Evolutionary conservation across 2,797 vertebrate genomes (phyloP), one percentile per base, ranked within the genome.

Genomic region (Acrocephalus scirpaceus): DNA sequence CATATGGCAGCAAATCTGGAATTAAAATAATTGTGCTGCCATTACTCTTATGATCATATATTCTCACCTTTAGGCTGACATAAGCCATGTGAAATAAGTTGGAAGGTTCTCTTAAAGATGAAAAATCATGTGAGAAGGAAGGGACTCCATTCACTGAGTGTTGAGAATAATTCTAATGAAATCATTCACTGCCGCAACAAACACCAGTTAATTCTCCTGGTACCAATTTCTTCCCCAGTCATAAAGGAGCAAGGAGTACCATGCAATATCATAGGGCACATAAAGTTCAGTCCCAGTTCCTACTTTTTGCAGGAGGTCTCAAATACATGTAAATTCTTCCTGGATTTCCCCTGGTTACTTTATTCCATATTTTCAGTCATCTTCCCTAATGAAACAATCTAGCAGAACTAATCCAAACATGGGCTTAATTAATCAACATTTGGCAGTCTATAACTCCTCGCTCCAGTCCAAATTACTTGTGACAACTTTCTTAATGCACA

Each of bases 351-450:
- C 32, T 76, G 70, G 75, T 74, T 95, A 57, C 48, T 97, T 97
- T 93, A 96, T 95, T 96, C 94, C 72, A 86, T 86, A 94, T 97
- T 98, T 98, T 98, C 95, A 97, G 95, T 95, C 82, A 96, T 98
- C 97, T 98, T 95, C 91, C 84, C 95, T 98, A 98, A 98, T 98
- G 98, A 98, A 98, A 98, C 94, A 94, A 97, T 98, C 97, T 97
- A 97, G 97, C 98, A 98, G 98, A 98, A 98, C 97, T 98, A 98
- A 98, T 98, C 97, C 97, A 97, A 98, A 98, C 98, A 98, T 94
- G 40, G 70, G 88, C 96, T 98, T 98, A 98, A 98, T 98, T 98
- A 98, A 98, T 98, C 97, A 98, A 97, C 97, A 97, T 95, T 97
- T 98, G 98, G 97, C 97, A 98, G 97, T 96, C 95, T 97, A 76